These are phyloP conservation scores for Neotoxoptera formosana DNA, from an alignment of 1,140 invertebrate species.

Conservation along the genomic window DNA sequence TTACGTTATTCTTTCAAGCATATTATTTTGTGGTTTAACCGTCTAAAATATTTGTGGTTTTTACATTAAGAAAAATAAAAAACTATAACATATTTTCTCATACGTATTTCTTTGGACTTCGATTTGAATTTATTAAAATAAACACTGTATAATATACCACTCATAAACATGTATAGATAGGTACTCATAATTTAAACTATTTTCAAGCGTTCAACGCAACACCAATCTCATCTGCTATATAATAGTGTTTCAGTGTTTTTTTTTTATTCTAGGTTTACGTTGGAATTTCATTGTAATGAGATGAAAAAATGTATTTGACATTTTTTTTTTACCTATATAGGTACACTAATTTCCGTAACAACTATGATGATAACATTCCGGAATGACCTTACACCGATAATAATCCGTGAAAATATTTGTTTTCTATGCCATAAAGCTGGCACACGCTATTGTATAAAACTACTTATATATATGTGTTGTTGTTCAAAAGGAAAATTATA, in stretches of 20 bases:
- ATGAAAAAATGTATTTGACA: not conserved
- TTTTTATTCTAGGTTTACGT: not conserved
- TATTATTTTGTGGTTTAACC: slow-evolving; percentile 1
- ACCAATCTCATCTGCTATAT: not conserved
- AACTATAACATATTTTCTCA: not conserved
- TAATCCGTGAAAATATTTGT: not conserved
- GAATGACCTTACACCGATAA: not conserved
- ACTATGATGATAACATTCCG: not conserved
- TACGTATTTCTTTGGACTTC: not conserved
- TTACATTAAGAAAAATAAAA: not conserved
- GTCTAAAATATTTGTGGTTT: slow-evolving; percentile 19
- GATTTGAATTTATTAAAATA: not conserved
- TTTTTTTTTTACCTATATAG: not conserved
- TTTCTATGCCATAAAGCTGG: not conserved
- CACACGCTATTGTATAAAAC: not conserved
- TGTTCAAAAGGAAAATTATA: not conserved
- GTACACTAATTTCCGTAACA: slow-evolving; percentile 5
- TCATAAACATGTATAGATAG: not conserved
- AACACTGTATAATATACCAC: not conserved
- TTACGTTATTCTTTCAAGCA: not conserved
- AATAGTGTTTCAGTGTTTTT: not conserved
- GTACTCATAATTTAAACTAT: not conserved
- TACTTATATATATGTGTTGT: too few relatives aligned
- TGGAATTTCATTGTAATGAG: slow-evolving; percentile 22
- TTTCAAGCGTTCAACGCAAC: not conserved